phyloP scores from a whole-genome alignment of 2,113 vertebrate species.

The Paralichthys olivaceus region DNA sequence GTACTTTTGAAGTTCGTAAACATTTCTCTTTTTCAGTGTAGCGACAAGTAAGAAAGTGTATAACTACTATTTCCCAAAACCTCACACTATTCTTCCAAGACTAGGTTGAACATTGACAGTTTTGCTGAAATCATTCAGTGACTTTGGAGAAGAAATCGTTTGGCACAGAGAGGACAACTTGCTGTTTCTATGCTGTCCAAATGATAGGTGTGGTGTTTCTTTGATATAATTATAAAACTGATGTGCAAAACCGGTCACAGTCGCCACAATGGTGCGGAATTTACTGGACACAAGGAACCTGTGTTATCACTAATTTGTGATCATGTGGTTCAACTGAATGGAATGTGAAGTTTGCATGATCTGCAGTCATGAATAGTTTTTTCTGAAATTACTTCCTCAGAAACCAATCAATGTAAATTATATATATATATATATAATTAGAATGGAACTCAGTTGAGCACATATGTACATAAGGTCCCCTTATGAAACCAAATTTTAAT shows the following conservation, averaged over 20 bases:
- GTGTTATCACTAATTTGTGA: neutral
- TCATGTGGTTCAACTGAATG: neutral
- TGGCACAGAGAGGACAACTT: neutral
- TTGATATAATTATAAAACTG: neutral
- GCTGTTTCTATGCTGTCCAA: neutral
- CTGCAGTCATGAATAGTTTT: neutral
- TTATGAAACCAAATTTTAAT: no score
- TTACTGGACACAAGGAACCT: neutral
- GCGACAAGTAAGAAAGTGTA: neutral
- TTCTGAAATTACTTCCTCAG: neutral
- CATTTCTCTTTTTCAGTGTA: no score
- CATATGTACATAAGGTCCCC: no score
- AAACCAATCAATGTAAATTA: neutral
- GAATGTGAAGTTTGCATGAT: neutral
- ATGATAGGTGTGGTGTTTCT: neutral
- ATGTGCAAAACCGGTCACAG: neutral
- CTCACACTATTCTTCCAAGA: neutral
- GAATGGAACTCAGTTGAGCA: no score
- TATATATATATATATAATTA: no score
- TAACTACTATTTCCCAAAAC: neutral
- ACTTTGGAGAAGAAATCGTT: neutral
- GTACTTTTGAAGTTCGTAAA: no score
- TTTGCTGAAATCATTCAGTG: neutral
- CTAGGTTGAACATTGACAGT: slow-evolving; percentile 4
- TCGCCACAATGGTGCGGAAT: no score